Evolutionary conservation across 1,140 invertebrate genomes (phyloP).

Genomic region (Amphibalanus amphitrite): DNA sequence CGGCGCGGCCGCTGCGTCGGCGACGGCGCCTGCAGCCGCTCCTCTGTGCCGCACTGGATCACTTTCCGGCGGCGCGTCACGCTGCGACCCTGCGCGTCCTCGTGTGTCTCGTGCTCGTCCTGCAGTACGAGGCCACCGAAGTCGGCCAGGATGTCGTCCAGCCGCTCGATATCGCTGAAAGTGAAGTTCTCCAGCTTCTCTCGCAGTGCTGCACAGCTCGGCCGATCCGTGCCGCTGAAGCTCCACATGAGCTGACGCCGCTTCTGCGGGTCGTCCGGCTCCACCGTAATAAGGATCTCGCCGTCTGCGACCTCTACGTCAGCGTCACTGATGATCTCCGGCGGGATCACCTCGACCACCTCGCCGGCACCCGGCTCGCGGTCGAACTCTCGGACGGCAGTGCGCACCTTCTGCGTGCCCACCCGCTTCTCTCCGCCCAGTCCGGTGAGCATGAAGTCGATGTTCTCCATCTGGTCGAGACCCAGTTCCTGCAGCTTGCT

Average conservation of each 20-base stretch:
- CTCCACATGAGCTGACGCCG: neutral
- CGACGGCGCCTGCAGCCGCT: neutral
- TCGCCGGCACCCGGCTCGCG: neutral
- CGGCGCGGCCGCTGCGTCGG: too few relatives aligned
- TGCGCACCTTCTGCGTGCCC: neutral
- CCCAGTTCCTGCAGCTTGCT: neutral
- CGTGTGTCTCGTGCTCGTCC: neutral
- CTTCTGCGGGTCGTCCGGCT: neutral
- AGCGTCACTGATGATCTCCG: neutral
- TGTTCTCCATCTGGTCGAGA: neutral
- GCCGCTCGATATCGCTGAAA: neutral
- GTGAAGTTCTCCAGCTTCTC: neutral
- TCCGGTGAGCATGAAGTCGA: neutral
- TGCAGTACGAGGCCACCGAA: neutral
- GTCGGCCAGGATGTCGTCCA: neutral
- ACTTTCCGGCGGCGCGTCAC: neutral
- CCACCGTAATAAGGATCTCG: neutral
- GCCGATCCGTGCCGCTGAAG: neutral
- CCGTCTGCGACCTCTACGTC: neutral
- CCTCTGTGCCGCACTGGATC: neutral
- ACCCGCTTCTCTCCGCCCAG: neutral
- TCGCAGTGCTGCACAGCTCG: neutral
- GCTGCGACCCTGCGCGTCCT: neutral
- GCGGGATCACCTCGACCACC: neutral
- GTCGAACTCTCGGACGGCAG: neutral